A percentile compares a stretch with the other conserved stretches of the same genome.
Conservation (phyloP, 2,113 vertebrate species). For the Pseudonaja textilis region DNA sequence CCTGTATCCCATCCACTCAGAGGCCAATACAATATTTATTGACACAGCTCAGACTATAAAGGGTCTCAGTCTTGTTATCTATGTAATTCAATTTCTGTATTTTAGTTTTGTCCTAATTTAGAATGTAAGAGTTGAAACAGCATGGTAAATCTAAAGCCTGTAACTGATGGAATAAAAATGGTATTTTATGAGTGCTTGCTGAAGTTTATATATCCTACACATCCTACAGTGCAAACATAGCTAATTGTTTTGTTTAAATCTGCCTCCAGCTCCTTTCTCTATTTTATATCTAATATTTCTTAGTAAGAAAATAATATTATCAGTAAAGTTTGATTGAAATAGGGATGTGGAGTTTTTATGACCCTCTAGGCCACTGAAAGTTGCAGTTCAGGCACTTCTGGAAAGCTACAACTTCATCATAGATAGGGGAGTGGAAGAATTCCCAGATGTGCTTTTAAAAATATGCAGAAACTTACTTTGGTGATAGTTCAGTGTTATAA, state of each 20-base stretch:
- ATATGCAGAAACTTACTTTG: neutral
- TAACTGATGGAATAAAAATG: neutral
- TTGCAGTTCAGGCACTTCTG: neutral
- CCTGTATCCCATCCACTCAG: neutral
- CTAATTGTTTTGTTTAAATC: neutral
- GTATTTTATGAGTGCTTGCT: neutral
- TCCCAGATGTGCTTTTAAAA: neutral
- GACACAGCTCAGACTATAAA: neutral
- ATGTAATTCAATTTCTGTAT: neutral
- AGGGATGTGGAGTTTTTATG: neutral
- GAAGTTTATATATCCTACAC: neutral
- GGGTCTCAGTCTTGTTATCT: neutral
- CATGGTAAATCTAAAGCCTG: neutral
- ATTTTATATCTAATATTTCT: neutral
- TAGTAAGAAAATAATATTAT: neutral
- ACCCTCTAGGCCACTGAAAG: neutral
- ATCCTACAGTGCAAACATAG: neutral
- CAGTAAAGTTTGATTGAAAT: neutral
- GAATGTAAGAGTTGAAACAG: neutral
- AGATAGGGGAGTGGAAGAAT: neutral
- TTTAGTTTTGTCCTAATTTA: neutral
- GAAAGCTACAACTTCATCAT: neutral
- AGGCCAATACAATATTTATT: neutral
- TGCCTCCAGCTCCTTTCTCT: neutral
- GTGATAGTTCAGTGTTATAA: neutral